Evolutionary conservation across 2,888 invertebrate genomes (phyloP), one percentile per base, ranked within the genome.

Genomic region (Aradus depressus): DNA sequence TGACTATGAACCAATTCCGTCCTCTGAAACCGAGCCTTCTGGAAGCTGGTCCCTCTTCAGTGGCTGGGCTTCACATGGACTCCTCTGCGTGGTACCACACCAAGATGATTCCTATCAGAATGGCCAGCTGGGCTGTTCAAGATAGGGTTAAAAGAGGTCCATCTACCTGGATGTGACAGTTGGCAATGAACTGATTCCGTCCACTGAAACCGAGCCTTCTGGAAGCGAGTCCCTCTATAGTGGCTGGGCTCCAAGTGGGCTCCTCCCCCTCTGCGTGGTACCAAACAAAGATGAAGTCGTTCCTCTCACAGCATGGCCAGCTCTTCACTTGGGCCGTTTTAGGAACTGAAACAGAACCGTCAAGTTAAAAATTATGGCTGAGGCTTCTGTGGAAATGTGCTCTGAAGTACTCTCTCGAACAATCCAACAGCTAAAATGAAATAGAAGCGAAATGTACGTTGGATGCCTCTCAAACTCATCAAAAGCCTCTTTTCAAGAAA

Each of bases 31-130:
- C 69, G 78, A 81, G 84, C 1, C 64, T 58, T 1, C 75, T 73
- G 10, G 62, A 66, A 4, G 68, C 63, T 23, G 84, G 70, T 59
- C 79, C 72, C 0, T 72, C 67, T 0, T 80, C 68, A 3, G 70
- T 69, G 0, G 75, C 71, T 0, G 83, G 70, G 10, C 66, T 63
- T 89, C 89, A 92, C 25, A 68, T 62, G 0, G 90, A 89, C 0
- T 75, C 72, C 0, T 88, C 88, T 0, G 79, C 81, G 61, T 90
- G 84, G 61, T 83, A 77, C 91, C 90, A 91, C 12, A 90, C 68
- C 68, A 85, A 88, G 5, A 91, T 76, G 10, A 79, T 76, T 0
- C 68, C 66, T 92, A 91, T 12, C 69, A 67, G 0, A 75, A 73
- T 0, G 68, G 70, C 82, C 86, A 90, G 1, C 76, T 76, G n/a